Conservation (phyloP, 2,797 vertebrate genomes). For the Enteromius thamalakanensis region DNA sequence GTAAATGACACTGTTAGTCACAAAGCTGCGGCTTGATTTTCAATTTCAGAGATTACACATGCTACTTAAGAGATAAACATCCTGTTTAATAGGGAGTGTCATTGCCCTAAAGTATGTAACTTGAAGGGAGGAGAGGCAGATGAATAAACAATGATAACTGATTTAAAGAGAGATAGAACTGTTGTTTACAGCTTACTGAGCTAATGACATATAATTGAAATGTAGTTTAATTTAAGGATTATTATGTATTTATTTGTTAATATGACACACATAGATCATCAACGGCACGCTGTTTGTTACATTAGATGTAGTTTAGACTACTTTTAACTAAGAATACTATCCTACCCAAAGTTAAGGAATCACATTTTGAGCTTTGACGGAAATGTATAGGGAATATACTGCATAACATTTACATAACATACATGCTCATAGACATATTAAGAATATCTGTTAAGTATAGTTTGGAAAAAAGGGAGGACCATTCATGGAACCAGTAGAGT, state of each 20-base stretch:
- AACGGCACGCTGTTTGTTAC: not conserved
- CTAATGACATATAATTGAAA: not conserved
- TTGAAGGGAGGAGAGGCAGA: not conserved
- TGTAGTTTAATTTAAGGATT: not conserved
- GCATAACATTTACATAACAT: not conserved
- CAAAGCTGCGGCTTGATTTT: not conserved
- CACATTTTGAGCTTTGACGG: not conserved
- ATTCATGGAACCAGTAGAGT: constrained; percentile 24
- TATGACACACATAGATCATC: not conserved
- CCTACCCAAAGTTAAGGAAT: not conserved
- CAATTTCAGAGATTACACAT: not conserved
- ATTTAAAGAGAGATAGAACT: not conserved
- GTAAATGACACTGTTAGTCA: not conserved
- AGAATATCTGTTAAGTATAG: not conserved
- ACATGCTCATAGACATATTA: not conserved
- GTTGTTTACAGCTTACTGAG: not conserved
- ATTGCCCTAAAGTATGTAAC: not conserved
- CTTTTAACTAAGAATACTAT: not conserved
- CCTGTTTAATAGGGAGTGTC: not conserved
- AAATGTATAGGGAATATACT: not conserved
- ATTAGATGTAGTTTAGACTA: not conserved
- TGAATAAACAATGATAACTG: not conserved
- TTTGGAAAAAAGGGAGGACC: not conserved
- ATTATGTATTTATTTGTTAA: not conserved
- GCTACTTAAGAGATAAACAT: constrained; percentile 8